Evolutionary conservation across 2,888 invertebrate genomes (phyloP), one percentile per base, ranked within the genome.

Genomic region (Volucella inanis): DNA sequence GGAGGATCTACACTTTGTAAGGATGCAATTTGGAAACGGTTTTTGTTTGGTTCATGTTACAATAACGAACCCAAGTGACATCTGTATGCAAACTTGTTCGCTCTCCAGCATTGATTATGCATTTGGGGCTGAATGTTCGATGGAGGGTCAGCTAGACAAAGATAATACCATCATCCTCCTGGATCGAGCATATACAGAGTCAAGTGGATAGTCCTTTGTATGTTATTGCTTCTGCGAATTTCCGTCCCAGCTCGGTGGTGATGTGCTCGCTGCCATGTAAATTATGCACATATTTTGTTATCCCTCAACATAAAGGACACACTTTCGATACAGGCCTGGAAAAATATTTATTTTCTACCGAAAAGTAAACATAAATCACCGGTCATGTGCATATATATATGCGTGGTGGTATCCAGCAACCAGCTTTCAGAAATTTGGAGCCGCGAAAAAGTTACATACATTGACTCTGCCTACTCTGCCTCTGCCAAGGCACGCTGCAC

Each of bases 241-340:
- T 65, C 67, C 45, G 4, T 22, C 22, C 22, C 22, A 22, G 22
- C 22, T 22, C 22, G 22, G 22, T 22, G 71, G 47, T 71, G 57
- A 70, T 49, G 74, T 74, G 75, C 75, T 75, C 75, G 59, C 62
- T 55, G 45, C 57, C 64, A 70, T 80, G 85, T 62, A 81, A 85
- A 77, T 85, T 85, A 77, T 81, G 85, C 81, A 85, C 85, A 85
- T 81, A 85, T 85, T 85, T 85, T 85, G 76, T 85, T 77, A 81
- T 81, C 71, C 76, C 61, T 85, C 85, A 80, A 76, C 71, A 84
- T 71, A 80, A 81, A 81, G 67, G 72, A 85, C 84, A 79, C 83
- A 64, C 79, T 64, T 57, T 55, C 47, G 70, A 67, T 80, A 76
- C 52, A 76, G 39, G 76, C 76, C 81, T 81, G 85, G 65, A 54